Base-by-base conservation (phyloP, 23 tunicate species). In the Trididemnum clinides region DNA sequence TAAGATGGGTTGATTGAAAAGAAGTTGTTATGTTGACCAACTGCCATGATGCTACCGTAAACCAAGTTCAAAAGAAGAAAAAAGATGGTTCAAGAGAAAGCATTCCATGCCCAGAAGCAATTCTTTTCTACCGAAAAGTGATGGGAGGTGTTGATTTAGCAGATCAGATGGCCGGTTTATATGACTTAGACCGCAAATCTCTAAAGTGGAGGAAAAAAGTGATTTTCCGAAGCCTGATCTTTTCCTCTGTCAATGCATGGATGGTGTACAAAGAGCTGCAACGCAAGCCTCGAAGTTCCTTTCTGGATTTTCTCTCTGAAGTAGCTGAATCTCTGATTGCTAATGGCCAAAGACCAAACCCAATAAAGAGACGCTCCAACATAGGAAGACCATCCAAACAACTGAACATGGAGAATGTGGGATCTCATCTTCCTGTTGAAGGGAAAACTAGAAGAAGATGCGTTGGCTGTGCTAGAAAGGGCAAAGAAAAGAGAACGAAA, bases 61-160 rank as follows among this genome's bases (percentile, higher is more conserved):
- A 31, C 39, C 66, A 51, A 78, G 69, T 78, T 51, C 49, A 57
- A 20, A 78, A 51, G 66, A 78, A 78, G 36, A 34, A 78, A 78
- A 51, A 57, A 51, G 83, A 51, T 78, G 83, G 83, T 27, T 78
- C 83, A 50, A 15, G 66, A 51, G 66, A 78, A 51, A 78, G 51
- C 83, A 51, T 78, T 57, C 51, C 66, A 18, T 78, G 83, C 29
- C 83, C 83, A 30, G 83, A 50, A 78, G 83, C 80, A 73, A 73
- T 73, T 73, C 57, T 37, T 37, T 36, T 37, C 28, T 78, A 51
- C 69, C 22, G 83, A 32, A 51, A 78, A 78, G 39, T 51, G 29
- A 78, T 78, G 83, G 80, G 80, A 73, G 83, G 83, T 51, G 65
- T 78, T 15, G 83, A 78, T 51, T 30, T 30, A 78, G 83, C 83